phyloP scores from a whole-genome alignment of 2,797 vertebrate species.

The Schizopygopsis malacanthus region DNA sequence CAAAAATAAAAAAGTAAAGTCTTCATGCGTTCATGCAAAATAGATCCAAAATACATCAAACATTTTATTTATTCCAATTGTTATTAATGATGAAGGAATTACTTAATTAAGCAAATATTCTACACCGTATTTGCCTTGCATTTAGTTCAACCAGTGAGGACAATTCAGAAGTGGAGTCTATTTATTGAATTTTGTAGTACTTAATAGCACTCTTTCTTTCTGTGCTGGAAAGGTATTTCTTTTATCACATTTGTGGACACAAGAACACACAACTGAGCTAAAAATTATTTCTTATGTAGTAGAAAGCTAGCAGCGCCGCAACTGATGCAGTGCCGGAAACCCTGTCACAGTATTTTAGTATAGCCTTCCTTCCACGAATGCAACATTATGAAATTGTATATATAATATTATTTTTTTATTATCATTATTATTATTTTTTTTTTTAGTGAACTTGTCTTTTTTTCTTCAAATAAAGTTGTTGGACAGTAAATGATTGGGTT shows the following conservation, averaged over 20 bases:
- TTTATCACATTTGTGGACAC: conserved; percentile 5
- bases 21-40: neutral
- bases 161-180: neutral
- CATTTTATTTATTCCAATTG: neutral
- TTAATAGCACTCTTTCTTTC: neutral
- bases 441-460: neutral
- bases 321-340: neutral
- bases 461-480: neutral
- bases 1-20: too few relatives aligned
- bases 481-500: neutral
- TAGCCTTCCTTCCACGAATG: neutral
- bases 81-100: neutral
- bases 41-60: neutral
- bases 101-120: neutral
- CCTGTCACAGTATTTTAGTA: conserved; percentile 10
- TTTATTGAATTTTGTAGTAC: neutral
- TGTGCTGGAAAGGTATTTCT: conserved; percentile 3
- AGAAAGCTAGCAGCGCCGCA: too few relatives aligned
- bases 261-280: neutral
- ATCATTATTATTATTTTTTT: neutral
- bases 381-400: neutral
- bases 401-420: too few relatives aligned
- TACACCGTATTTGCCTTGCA: neutral
- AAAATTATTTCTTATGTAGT: conserved; percentile 5
- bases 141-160: neutral